phyloP scores from a whole-genome alignment of 2,888 invertebrate genomes.

The Melitaea athalia region DNA sequence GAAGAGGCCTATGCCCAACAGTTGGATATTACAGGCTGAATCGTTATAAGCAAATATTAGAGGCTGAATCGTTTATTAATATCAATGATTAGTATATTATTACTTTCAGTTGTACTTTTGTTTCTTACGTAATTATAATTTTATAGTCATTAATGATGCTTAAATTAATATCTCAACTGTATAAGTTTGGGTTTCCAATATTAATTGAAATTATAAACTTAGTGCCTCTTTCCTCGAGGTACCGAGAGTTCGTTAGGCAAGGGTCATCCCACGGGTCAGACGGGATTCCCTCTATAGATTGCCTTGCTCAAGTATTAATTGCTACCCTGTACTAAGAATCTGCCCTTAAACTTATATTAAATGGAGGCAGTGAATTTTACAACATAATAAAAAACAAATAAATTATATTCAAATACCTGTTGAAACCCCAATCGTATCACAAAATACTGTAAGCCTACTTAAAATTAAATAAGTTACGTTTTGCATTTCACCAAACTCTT shows the following conservation, averaged over 20 bases:
- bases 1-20: too few species aligned
- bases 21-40: too few species aligned
- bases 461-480: too few species aligned
- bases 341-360: conserved; percentile 13
- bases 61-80: too few species aligned
- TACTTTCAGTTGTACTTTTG: not conserved
- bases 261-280: conserved; percentile 71
- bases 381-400: not conserved
- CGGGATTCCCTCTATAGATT: conserved; percentile 48
- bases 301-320: conserved; percentile 59
- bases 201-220: conserved; percentile 36
- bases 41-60: too few species aligned
- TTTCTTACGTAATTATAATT: not conserved
- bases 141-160: not conserved
- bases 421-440: too few species aligned
- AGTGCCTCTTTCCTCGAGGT: conserved; percentile 34
- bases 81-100: too few species aligned
- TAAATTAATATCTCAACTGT: not conserved
- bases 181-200: conserved; percentile 23
- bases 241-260: conserved; percentile 61
- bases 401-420: too few species aligned
- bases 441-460: too few species aligned
- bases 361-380: not conserved
- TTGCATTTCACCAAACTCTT: too few species aligned
- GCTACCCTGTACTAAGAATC: conserved; percentile 43